phyloP scores from a whole-genome alignment of 2,888 invertebrate genomes.

The Arctia plantaginis region DNA sequence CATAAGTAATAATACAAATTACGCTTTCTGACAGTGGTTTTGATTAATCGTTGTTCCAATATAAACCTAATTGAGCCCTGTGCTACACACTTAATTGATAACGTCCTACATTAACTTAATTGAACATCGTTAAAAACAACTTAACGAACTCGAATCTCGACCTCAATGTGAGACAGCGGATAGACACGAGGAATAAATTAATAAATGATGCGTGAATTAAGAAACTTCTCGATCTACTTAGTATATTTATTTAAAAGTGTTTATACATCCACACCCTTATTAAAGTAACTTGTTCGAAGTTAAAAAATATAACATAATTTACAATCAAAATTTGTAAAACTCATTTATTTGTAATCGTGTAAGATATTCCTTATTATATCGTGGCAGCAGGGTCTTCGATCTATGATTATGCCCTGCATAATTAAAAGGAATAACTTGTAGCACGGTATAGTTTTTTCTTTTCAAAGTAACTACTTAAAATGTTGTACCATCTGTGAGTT shows the following conservation, averaged over 20 bases:
- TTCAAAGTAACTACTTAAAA: too few species aligned
- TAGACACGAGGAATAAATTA: not conserved
- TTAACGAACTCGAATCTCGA: conserved; percentile 45
- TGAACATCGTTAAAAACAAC: conserved; percentile 52
- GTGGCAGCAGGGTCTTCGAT: not conserved
- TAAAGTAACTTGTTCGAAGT: not conserved
- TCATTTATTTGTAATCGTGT: not conserved
- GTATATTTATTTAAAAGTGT: not conserved
- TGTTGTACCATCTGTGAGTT: too few species aligned
- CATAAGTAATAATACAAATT: not conserved
- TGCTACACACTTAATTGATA: conserved; percentile 45
- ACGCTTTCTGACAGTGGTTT: not conserved
- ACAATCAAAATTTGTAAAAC: not conserved
- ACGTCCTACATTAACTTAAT: conserved; percentile 50
- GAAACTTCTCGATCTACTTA: conserved; percentile 6
- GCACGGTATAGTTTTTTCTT: not conserved
- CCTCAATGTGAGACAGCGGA: not conserved
- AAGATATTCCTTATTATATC: not conserved
- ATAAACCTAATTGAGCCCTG: conserved; percentile 18
- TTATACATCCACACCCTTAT: not conserved
- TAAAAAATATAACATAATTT: not conserved
- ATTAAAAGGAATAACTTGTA: not conserved
- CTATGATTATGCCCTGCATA: not conserved
- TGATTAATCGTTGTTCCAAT: conserved; percentile 16
- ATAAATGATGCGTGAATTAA: conserved; percentile 6